A percentile compares a stretch with the other conserved stretches of the same genome.
These are phyloP conservation scores for Streblospio benedicti DNA, from an alignment of 1,140 invertebrate genomes.

Conservation along the genomic window DNA sequence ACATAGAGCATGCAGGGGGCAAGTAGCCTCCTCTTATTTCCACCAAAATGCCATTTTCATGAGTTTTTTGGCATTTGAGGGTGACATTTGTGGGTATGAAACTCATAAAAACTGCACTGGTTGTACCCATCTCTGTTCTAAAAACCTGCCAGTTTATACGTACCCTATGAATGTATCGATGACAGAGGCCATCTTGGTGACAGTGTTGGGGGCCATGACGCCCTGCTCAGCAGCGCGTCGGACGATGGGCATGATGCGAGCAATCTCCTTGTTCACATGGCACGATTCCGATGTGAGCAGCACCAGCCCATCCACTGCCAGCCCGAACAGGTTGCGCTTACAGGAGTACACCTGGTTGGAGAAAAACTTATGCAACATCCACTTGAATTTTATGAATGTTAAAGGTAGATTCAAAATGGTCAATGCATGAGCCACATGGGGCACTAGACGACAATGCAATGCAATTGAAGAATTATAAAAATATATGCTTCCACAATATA, in stretches of 20 bases:
- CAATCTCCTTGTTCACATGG: slow-evolving; percentile 8
- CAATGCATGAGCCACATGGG: no score
- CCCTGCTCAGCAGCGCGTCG: not conserved
- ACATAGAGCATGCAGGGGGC: no score
- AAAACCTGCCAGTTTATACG: not conserved
- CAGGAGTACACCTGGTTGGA: slow-evolving; percentile 11
- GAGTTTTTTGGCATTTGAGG: not conserved
- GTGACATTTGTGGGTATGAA: not conserved
- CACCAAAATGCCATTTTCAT: no score
- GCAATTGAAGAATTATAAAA: no score
- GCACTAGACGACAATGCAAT: no score
- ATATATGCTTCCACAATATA: no score
- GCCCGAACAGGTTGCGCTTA: slow-evolving; percentile 6
- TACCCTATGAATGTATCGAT: not conserved
- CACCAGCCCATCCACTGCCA: slow-evolving; percentile 5
- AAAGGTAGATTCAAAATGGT: no score
- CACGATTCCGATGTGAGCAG: slow-evolving; percentile 9
- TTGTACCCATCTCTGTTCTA: slow-evolving; percentile 3
- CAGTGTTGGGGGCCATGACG: not conserved
- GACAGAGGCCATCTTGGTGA: not conserved
- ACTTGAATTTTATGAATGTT: no score
- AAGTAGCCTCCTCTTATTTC: no score
- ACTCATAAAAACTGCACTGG: slow-evolving; percentile 5
- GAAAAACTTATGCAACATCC: no score
- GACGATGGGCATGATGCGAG: slow-evolving; percentile 10